Evolutionary conservation across 2,888 invertebrate genomes (phyloP), one percentile per base, ranked within the genome.

Genomic region (Epistrophella euchroma): DNA sequence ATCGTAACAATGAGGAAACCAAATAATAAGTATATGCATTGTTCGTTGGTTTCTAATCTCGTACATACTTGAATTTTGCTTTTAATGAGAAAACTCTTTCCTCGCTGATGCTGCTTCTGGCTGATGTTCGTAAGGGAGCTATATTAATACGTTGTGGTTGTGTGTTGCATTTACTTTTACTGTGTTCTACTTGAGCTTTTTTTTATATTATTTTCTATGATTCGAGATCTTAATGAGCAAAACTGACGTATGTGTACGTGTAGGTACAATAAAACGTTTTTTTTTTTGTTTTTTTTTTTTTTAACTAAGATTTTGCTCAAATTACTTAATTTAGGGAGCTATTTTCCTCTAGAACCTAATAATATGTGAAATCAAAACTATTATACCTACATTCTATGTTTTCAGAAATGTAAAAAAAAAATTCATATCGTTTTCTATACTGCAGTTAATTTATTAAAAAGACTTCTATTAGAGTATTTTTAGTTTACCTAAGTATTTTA

Each of bases 31-130:
- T 85, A 85, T 84, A 40, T 72, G 72, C 81, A 81, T 85, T 85
- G 85, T 85, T 85, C 76, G 81, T 58, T 76, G 76, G 72, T 85
- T 85, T 85, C 85, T 85, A 85, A 85, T 85, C 85, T 81, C 85
- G 68, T 85, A 81, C 85, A 80, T 85, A 81, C 85, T 85, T 85
- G 81, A 85, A 85, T 85, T 85, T 85, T 47, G 76, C 76, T 76
- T 73, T 85, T 85, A 85, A 85, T 85, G 85, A 85, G 81, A 85
- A 85, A 85, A 85, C 81, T 81, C 72, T 85, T 76, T 72, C 76
- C 45, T 58, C 76, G 47, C 22, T 55, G 70, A 45, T 58, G 66
- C 64, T 75, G 55, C 60, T 60, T 37, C 68, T 64, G 45, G 62
- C 62, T 64, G 55, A 25, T 64, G 64, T 64, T 64, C n/a, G n/a